Evolutionary conservation across 2,113 vertebrate genomes (phyloP).

Genomic region (Rhynchopsitta pachyrhyncha): DNA sequence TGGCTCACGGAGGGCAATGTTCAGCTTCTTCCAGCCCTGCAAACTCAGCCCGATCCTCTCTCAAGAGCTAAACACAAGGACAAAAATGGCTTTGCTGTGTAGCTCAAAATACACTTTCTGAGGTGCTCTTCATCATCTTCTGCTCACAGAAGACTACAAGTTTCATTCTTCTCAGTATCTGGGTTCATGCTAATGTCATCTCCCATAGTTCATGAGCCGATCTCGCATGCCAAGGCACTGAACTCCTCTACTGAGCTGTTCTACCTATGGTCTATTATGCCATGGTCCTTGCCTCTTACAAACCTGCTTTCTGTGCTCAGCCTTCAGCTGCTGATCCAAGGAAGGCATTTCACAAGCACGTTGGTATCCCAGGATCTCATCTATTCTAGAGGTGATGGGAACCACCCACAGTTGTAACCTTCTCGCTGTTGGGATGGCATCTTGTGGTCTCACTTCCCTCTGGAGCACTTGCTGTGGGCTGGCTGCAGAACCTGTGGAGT

Average conservation of each 20-base stretch:
- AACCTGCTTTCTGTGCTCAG: neutral
- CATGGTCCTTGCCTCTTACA: neutral
- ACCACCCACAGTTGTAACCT: rapidly evolving
- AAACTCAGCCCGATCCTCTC: neutral
- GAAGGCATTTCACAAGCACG: rapidly evolving
- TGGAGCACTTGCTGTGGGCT: rapidly evolving
- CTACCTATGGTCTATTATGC: neutral
- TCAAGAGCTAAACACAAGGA: neutral
- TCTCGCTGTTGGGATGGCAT: neutral
- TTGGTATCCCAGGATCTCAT: neutral
- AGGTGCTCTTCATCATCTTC: neutral
- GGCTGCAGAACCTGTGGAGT: neutral
- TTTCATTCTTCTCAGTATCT: neutral
- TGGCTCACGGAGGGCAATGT: neutral
- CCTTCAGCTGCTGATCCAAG: neutral
- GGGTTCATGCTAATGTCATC: neutral
- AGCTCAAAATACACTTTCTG: neutral
- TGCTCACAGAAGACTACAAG: neutral
- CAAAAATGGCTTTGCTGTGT: neutral
- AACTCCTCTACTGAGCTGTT: neutral
- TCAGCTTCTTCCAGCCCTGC: neutral
- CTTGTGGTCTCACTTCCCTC: neutral
- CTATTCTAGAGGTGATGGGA: neutral
- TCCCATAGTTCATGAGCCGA: neutral
- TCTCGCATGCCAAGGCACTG: neutral